Evolutionary conservation across 1,140 invertebrate species (phyloP), one percentile per base, ranked within the genome.

Genomic region (Formica selysi): DNA sequence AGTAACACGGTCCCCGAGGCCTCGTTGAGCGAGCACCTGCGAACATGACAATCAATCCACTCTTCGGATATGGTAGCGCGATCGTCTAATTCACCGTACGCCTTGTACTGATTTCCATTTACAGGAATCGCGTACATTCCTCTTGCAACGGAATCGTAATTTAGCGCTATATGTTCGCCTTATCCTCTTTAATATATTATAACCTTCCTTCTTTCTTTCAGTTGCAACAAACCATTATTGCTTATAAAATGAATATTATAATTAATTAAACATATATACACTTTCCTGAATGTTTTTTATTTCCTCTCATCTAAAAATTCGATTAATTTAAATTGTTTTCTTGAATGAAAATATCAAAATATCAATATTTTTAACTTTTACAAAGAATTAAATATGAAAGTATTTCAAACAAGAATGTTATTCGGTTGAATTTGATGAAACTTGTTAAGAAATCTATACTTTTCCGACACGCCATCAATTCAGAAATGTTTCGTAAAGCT

Each of bases 91-190:
- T 80, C 51, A 68, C 65, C 29, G 26, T 59, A 29, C 76, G 71
- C 89, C 89, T 90, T 90, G 89, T 87, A 90, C 86, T 86, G 81
- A 90, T 90, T 90, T 90, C 89, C 89, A 90, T 89, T 90, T 88
- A 86, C 81, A 89, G 87, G 87, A 88, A 89, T 89, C 76, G 84
- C 87, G 29, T 36, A 32, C 71, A 62, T 48, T 41, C 68, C 67
- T 22, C 36, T n/a, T 3, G 29, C 19, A 44, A 29, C 54, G 54
- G 10, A 74, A 61, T 32, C 54, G 79, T 83, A 73, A 83, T 83
- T 83, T 73, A 83, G 26, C n/a, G 29, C 57, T 54, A 36, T 16
- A 79, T 22, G 32, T 38, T 26, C 11, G 44, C 54, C 68, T 73
- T 59, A 26, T 54, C 38, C n/a, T 29, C 19, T 36, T 59, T 44